Conservation (phyloP, 37 sponge, comb jelly and placozoan species). For the Agelas oroides region DNA sequence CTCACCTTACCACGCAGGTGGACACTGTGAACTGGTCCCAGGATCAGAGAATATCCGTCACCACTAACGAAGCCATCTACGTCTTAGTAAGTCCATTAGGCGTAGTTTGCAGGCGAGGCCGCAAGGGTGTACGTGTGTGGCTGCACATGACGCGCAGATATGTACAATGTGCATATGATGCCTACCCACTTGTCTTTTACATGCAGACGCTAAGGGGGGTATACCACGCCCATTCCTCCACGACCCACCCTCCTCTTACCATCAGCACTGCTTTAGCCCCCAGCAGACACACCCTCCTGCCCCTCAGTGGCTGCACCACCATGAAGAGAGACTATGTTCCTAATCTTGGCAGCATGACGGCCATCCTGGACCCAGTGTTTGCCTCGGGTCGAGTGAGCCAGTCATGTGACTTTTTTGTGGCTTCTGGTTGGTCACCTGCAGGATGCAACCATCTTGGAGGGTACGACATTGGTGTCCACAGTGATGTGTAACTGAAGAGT, state of each 20-base stretch:
- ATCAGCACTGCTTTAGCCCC: constrained; percentile 1
- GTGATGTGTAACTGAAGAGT: too few relatives aligned
- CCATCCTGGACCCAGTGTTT: background rate
- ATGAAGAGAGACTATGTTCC: background rate
- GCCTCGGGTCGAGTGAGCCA: background rate
- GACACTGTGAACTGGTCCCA: constrained; percentile 31
- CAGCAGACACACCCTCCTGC: too few relatives aligned
- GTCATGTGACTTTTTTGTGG: constrained; percentile 33
- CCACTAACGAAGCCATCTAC: constrained; percentile 19
- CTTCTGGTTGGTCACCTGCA: constrained; percentile 35
- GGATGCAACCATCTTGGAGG: constrained; percentile 38
- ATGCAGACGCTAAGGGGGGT: constrained; percentile 8
- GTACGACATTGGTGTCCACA: too few relatives aligned
- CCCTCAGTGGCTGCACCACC: too few relatives aligned
- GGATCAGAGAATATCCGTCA: constrained; percentile 47
- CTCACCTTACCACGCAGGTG: background rate
- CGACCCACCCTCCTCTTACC: background rate
- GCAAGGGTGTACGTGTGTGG: background rate
- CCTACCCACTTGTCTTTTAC: too few relatives aligned
- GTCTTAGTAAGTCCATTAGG: too few relatives aligned
- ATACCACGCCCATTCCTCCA: background rate
- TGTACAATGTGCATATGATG: too few relatives aligned
- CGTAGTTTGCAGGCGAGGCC: too few relatives aligned
- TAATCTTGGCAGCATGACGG: background rate
- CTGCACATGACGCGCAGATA: too few relatives aligned